Base-by-base conservation (phyloP, 2,113 vertebrate species). In the Morone saxatilis region DNA sequence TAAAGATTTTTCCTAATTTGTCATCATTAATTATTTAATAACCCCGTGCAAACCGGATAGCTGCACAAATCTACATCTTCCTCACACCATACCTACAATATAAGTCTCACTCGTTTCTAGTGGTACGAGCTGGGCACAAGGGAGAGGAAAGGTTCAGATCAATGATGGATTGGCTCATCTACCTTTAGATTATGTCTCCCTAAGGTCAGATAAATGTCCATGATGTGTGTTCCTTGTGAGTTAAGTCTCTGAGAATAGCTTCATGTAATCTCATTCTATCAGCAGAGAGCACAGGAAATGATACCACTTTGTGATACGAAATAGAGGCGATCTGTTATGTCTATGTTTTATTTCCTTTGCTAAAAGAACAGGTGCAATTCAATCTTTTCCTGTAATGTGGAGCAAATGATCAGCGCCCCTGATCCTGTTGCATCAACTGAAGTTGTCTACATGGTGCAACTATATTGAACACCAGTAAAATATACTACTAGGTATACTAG, bases 251-350 rank as follows among this genome's bases (percentile, higher is more conserved):
- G 61, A 79, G 71, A 89, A 83, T 65, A 88, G 87, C 73, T 79
- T 79, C 38, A 68, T 72, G 72, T 90, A 78, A 92, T 92, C 71
- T 87, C 73, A 76, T 85, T 85, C 75, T 41, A 88, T 88, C 89
- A 83, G 85, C 67, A 69, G 51, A 76, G 59, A 86, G 63, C 76
- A 69, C 61, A 74, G 77, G 77, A 89, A 89, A 91, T 82, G 61
- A 73, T 66, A 31, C 22, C 47, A 61, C 67, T 88, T 83, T 80
- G 78, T 80, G 78, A 76, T 54, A 72, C 8, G 50, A 69, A 86
- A 88, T 73, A 74, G 75, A 82, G 61, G 81, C 31, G 22, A 87
- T 90, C 72, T 77, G 74, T 92, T 83, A 85, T 73, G 70, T 79
- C 77, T 68, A 17, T 71, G 45, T 36, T 90, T 86, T 80, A 83